Evolutionary conservation across 2,113 vertebrate species (phyloP).

Genomic region (Mormyrus lacerda): DNA sequence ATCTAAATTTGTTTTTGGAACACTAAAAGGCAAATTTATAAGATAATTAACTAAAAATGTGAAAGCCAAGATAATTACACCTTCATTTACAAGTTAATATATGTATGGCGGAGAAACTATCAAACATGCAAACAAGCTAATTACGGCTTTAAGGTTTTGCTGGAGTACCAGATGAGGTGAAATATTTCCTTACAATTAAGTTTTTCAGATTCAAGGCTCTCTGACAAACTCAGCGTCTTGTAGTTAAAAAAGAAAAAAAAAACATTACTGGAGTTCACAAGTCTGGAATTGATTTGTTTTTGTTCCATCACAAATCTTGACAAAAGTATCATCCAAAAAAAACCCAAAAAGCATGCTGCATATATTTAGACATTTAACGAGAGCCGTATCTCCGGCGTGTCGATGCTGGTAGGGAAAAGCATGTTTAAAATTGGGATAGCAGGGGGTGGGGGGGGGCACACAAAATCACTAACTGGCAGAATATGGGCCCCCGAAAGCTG

Average conservation of each 20-base stretch:
- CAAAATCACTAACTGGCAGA: conserved; percentile 40
- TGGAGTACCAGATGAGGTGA: not conserved
- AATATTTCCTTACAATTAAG: not conserved
- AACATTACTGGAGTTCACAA: not conserved
- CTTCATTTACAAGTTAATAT: conserved; percentile 12
- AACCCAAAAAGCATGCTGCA: not conserved
- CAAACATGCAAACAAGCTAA: conserved; percentile 16
- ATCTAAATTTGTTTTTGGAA: conserved; percentile 4
- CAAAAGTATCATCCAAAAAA: not conserved
- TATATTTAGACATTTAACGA: conserved; percentile 30
- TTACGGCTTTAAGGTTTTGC: not conserved
- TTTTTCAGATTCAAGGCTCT: not conserved
- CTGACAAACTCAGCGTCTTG: not conserved
- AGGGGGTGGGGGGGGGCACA: conserved; percentile 13
- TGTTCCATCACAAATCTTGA: conserved; percentile 2
- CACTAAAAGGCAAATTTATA: conserved; percentile 7
- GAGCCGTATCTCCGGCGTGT: conserved; percentile 25
- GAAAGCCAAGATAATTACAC: conserved; percentile 16
- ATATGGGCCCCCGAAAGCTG: conserved; percentile 41
- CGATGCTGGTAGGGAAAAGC: conserved; percentile 28
- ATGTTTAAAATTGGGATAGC: conserved; percentile 16
- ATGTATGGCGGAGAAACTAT: conserved; percentile 9
- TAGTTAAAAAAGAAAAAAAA: not conserved
- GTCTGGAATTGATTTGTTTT: not conserved
- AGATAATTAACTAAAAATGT: conserved; percentile 9